Base-by-base conservation (phyloP, 1,140 invertebrate species). In the Euura saliciscinereae region DNA sequence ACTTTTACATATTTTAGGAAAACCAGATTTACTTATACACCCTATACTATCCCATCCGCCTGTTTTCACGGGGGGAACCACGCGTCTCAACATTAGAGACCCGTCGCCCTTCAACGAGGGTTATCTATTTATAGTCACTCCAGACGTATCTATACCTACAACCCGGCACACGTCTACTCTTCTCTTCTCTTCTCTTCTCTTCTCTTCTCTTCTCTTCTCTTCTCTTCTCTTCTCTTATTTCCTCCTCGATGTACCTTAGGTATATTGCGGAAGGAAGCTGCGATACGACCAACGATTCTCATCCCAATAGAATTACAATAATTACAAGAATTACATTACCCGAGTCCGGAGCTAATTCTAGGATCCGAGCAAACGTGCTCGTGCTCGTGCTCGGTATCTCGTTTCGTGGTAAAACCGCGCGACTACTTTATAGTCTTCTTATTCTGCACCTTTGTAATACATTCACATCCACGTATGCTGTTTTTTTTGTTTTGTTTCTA, bases 1-100 rank as follows among this genome's bases (percentile, higher is more conserved):
- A 77, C 73, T 80, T 84, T 84, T 83, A 82, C 81, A 79, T 82
- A 82, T 85, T 85, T 85, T 77, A 77, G 79, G 83, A 83, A 85
- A 83, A 79, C 72, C 76, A 72, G 76, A 78, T 79, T 80, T 75
- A 68, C 46, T 51, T 51, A 6, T 51, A 11, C 46, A 51, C 46
- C 46, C 6, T 51, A 51, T 51, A 6, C 6, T 6, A 11, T 11
- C 46, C 67, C 13, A 13, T 45, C 51, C 73, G 72, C 76, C 59
- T 64, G 11, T 44, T 46, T 71, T 28, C 28, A 28, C 28, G 28
- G 28, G 28, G 28, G 28, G 28, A 28, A 28, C 28, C 28, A 28
- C 28, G 28, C 28, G 28, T 28, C 28, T 28, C 28, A 28, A 28
- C 28, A 28, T 28, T 28, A 28, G 28, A 28, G 28, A 28, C 28